Evolutionary conservation across 2,113 vertebrate species (phyloP).

Genomic region (Ondatra zibethicus): DNA sequence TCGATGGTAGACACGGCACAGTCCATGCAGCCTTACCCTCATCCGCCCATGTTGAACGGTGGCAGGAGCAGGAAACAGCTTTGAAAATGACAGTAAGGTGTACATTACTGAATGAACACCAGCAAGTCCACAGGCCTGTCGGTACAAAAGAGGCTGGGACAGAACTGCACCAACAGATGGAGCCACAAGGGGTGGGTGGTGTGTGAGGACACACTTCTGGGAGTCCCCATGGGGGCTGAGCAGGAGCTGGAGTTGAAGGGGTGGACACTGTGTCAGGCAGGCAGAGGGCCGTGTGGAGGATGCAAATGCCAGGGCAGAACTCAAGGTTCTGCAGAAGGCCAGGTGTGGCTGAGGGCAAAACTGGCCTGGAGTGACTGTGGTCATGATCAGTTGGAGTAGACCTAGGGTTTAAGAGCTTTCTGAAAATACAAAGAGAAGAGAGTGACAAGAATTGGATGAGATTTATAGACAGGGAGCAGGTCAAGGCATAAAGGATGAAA

Average conservation of each 20-base stretch:
- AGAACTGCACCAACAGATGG: background rate
- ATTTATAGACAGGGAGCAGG: background rate
- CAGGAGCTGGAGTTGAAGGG: background rate
- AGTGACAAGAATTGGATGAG: background rate
- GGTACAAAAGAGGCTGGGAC: background rate
- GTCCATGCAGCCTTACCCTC: background rate
- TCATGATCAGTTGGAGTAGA: background rate
- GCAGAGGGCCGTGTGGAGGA: background rate
- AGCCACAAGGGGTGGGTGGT: slow-evolving; percentile 12
- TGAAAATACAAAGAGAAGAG: background rate
- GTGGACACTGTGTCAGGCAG: background rate
- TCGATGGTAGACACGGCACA: background rate
- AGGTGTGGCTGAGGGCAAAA: background rate
- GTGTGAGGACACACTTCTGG: background rate
- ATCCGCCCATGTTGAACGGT: background rate
- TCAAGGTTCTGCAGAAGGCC: background rate
- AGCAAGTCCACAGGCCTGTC: background rate
- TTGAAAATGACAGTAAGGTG: background rate
- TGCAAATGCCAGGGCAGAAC: background rate
- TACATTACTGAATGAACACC: background rate
- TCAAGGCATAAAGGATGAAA: background rate
- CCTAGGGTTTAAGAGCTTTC: background rate
- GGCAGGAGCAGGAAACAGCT: background rate
- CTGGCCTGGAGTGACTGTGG: background rate
- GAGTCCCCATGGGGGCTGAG: background rate